Evolutionary conservation across 2,888 invertebrate genomes (phyloP).

Genomic region (Incurvaria masculella): DNA sequence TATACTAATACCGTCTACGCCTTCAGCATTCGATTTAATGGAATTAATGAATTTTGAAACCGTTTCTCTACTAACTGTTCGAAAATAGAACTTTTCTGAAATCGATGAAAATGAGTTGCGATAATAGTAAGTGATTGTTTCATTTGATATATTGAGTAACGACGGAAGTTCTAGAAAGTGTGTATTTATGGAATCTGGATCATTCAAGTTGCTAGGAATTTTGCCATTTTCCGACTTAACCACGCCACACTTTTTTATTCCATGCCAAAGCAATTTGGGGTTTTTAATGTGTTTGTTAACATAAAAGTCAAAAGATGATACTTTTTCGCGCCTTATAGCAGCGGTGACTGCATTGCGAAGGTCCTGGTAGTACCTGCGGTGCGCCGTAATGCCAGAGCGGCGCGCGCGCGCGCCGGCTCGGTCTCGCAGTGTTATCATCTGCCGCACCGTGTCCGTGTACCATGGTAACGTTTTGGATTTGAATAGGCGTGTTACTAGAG

Average conservation of each 20-base stretch:
- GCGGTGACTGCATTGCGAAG: background rate
- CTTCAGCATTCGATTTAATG: background rate
- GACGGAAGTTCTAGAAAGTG: background rate
- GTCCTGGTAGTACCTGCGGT: background rate
- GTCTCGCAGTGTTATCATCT: background rate
- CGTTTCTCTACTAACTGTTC: background rate
- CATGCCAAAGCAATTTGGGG: background rate
- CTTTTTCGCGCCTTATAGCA: background rate
- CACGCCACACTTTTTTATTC: background rate
- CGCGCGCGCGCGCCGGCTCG: background rate
- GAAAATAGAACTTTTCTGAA: background rate
- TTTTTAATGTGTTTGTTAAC: background rate
- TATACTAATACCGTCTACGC: background rate
- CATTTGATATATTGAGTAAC: background rate
- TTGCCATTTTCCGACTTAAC: background rate
- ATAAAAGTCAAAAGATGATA: background rate
- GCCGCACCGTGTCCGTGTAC: background rate
- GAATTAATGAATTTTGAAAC: background rate
- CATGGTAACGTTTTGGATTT: background rate
- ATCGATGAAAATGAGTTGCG: background rate
- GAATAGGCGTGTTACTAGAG: background rate
- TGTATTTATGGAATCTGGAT: background rate
- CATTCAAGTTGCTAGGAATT: background rate
- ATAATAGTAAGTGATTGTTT: background rate
- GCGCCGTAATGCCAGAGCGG: background rate